phyloP scores from a whole-genome alignment of 2,888 invertebrate species.

The Noctua comes region DNA sequence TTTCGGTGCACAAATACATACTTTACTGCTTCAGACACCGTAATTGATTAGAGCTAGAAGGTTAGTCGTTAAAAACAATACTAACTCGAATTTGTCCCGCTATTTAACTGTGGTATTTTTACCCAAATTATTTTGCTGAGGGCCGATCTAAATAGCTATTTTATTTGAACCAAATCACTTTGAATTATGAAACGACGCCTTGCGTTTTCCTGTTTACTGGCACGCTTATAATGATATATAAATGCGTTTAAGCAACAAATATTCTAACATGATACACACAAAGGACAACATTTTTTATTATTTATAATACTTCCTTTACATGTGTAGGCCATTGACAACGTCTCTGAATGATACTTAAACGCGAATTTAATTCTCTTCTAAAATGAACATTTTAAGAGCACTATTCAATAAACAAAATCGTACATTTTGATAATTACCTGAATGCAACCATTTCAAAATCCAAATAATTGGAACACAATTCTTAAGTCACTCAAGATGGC shows the following conservation, averaged over 20 bases:
- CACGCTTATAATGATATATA: conserved; percentile 21
- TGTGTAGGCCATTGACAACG: neutral
- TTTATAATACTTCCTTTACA: neutral
- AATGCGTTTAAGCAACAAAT: conserved; percentile 26
- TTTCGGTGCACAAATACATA: neutral
- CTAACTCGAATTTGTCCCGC: neutral
- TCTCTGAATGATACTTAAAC: neutral
- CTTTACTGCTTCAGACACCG: neutral
- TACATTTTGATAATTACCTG: conserved; percentile 68
- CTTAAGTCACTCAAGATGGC: conserved; percentile 74
- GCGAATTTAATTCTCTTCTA: neutral
- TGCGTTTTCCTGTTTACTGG: conserved; percentile 49
- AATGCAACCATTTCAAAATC: conserved; percentile 65
- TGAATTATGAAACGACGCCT: conserved; percentile 11
- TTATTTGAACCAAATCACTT: conserved; percentile 19
- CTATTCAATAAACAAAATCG: conserved; percentile 6
- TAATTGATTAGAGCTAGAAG: neutral
- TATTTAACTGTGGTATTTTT: neutral
- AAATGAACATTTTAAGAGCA: neutral
- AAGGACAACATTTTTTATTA: conserved; percentile 2
- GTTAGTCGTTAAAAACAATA: neutral
- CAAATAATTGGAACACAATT: conserved; percentile 68
- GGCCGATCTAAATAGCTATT: neutral
- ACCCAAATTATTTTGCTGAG: conserved; percentile 1
- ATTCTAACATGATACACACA: conserved; percentile 9